A percentile compares a stretch with the other conserved stretches of the same genome.
Conservation (phyloP, 2,888 invertebrate species). For the Ditula angustiorana region DNA sequence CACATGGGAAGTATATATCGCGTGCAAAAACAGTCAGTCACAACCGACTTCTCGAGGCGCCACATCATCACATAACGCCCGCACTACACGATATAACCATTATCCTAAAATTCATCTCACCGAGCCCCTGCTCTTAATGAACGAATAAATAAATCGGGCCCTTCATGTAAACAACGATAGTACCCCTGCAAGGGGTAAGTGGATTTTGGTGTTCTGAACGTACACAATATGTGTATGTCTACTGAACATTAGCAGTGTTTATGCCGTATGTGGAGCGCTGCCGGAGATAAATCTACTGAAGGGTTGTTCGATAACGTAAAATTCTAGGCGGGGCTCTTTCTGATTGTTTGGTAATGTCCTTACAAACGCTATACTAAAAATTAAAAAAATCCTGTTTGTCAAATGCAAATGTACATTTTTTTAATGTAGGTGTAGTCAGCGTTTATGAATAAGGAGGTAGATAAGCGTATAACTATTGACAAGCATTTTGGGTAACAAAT, state of each 20-base stretch:
- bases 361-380: background rate
- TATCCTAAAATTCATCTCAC: conserved; percentile 82
- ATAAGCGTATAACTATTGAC: too few relatives aligned
- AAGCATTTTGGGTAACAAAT: too few relatives aligned
- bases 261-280: conserved; percentile 25
- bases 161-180: conserved; percentile 78
- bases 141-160: conserved; percentile 83
- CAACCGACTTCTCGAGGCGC: conserved; percentile 19
- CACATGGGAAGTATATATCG: background rate
- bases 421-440: too few relatives aligned
- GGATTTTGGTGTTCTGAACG: conserved; percentile 82
- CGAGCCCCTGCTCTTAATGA: conserved; percentile 81
- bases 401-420: too few relatives aligned
- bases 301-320: conserved; percentile 22
- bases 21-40: conserved; percentile 19
- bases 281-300: conserved; percentile 28
- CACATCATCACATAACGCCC: conserved; percentile 42
- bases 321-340: background rate
- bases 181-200: conserved; percentile 83
- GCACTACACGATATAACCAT: conserved; percentile 61
- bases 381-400: too few relatives aligned
- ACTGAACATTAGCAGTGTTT: conserved; percentile 49
- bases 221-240: conserved; percentile 59
- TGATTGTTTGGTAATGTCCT: background rate
- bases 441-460: too few relatives aligned